phyloP scores from a whole-genome alignment of 1,140 invertebrate genomes.

The Listronotus bonariensis region DNA sequence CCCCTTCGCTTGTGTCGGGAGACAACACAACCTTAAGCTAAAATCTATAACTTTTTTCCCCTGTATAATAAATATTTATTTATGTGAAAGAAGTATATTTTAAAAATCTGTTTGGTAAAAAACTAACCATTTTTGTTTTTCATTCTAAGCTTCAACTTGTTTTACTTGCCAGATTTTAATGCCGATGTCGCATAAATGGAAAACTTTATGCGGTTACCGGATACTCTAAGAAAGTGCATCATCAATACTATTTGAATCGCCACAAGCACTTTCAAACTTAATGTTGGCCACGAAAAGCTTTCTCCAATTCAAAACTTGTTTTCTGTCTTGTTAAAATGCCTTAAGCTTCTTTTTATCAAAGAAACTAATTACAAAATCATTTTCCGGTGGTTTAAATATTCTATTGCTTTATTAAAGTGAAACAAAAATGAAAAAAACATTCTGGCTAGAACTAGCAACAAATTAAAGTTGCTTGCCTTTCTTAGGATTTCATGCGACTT shows the following conservation, averaged over 20 bases:
- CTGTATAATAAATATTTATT: too few relatives aligned
- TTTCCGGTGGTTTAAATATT: neutral
- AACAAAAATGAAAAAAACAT: too few relatives aligned
- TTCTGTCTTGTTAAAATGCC: conserved; percentile 30
- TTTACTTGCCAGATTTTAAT: neutral
- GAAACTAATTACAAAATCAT: conserved; percentile 19
- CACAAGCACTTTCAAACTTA: conserved; percentile 22
- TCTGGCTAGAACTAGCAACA: too few relatives aligned
- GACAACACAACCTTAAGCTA: too few relatives aligned
- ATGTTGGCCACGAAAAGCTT: conserved; percentile 25
- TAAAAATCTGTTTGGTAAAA: too few relatives aligned
- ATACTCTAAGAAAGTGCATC: conserved; percentile 21
- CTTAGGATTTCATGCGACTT: too few relatives aligned
- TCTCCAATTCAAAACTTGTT: conserved; percentile 24
- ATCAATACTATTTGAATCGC: conserved; percentile 20
- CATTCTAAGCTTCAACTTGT: too few relatives aligned
- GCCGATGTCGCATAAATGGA: neutral
- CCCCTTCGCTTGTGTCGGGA: too few relatives aligned
- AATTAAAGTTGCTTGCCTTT: too few relatives aligned
- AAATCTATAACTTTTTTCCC: too few relatives aligned
- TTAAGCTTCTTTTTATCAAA: conserved; percentile 16
- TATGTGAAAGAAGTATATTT: too few relatives aligned
- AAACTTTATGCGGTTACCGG: conserved; percentile 17
- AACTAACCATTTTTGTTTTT: too few relatives aligned
- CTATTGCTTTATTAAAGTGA: neutral